Evolutionary conservation across 1,140 invertebrate genomes (phyloP).

Genomic region (Drosophila punjabiensis): DNA sequence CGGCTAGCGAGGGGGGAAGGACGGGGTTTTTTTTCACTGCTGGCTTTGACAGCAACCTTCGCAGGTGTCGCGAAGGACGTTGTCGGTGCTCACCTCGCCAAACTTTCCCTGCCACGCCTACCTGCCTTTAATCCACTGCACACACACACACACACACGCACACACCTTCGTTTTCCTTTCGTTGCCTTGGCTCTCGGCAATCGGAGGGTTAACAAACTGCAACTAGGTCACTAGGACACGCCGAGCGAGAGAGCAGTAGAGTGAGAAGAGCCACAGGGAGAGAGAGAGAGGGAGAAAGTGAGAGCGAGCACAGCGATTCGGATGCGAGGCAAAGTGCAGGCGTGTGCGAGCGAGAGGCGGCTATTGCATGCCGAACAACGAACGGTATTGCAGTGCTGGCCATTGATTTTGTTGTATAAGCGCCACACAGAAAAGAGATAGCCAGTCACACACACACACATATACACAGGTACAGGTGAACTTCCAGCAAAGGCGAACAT

Average conservation of each 20-base stretch:
- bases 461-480: constrained; percentile 10
- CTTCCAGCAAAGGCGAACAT: neutral
- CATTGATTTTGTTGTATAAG: constrained; percentile 82
- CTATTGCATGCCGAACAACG: constrained; percentile 32
- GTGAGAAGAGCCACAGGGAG: constrained; percentile 4
- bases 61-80: constrained; percentile 54
- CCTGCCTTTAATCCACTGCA: constrained; percentile 15
- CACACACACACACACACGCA: neutral
- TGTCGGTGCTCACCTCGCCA: constrained; percentile 29
- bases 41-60: constrained; percentile 60
- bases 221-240: constrained; percentile 84
- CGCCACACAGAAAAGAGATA: constrained; percentile 31
- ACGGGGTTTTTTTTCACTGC: neutral
- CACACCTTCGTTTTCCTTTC: constrained; percentile 57
- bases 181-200: constrained; percentile 46
- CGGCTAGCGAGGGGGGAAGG: neutral
- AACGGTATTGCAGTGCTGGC: constrained; percentile 70
- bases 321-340: constrained; percentile 9
- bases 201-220: constrained; percentile 81
- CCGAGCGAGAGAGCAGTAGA: constrained; percentile 32
- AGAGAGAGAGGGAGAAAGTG: constrained; percentile 3
- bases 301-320: constrained; percentile 10
- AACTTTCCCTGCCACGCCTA: constrained; percentile 44
- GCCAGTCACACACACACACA: constrained; percentile 16
- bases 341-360: constrained; percentile 10